Base-by-base conservation (phyloP, 2,888 invertebrate species). In the Cerastoderma edule region DNA sequence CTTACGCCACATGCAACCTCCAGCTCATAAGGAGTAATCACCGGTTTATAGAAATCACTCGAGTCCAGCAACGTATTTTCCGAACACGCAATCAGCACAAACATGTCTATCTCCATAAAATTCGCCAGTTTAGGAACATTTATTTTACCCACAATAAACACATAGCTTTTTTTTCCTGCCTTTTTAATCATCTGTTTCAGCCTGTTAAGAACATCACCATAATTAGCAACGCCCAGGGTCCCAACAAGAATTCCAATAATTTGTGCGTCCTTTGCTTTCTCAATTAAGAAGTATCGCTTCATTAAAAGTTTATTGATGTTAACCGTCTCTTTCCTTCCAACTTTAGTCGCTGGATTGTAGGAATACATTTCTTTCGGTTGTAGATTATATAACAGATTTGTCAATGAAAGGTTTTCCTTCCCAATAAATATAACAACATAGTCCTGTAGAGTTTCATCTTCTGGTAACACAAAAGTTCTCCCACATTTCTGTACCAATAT, bases 91-190 rank as follows among this genome's bases (percentile, higher is more conserved):
- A 99, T 95, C 88, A 97, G 94, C 0, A 98, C 96, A 93, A 97
- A 99, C 54, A 96, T 95, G 89, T 99, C 98, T 81, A 99, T 91
- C 72, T 97, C 97, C 70, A 96, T 95, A 92, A 99, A 98, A 93
- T 99, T 99, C 0, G 98, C 98, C 77, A 99, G 93, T 93, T 99
- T 99, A 0, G 97, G 96, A 16, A 97, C 96, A 94, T 97, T 99
- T 2, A 98, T 96, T 92, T 98, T 98, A 5, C 99, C 99, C 68
- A 99, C 97, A 30, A 96, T 97, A 70, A 99, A 95, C 57, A 97
- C 95, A 90, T 99, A 98, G 81, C 96, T 95, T 91, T 97, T 98
- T 90, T 98, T 98, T 0, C 96, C 96, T 71, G 96, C 95, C 1
- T 94, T 92, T 87, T 95, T 95, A 48, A 97, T 95, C 67, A 97